These are phyloP conservation scores for Leptopilina myrica DNA, from an alignment of 2,888 invertebrate genomes.

Conservation along the genomic window DNA sequence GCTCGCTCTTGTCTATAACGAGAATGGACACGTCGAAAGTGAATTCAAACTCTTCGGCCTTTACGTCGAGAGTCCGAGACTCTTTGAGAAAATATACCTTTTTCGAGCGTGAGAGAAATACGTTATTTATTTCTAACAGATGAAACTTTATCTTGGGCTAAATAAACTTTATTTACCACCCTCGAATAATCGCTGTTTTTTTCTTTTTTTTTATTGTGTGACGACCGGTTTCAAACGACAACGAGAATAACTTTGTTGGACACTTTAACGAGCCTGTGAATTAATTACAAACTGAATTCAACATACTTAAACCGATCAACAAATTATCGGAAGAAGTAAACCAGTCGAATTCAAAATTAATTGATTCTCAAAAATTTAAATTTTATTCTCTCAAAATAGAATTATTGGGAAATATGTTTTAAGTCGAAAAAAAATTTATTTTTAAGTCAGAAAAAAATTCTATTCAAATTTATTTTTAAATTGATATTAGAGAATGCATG, in stretches of 20 bases:
- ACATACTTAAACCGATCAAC: constrained; percentile 4
- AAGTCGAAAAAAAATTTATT: no score
- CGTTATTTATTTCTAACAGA: constrained; percentile 21
- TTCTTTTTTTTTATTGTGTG: not conserved
- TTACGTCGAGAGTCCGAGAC: no score
- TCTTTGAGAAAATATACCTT: not conserved
- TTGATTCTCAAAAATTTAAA: no score
- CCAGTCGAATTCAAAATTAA: not conserved
- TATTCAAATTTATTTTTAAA: no score
- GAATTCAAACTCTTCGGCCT: constrained; percentile 14
- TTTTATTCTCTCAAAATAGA: no score
- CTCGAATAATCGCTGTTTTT: constrained; percentile 25
- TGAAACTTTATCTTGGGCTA: constrained; percentile 29
- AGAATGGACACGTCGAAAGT: constrained; percentile 1
- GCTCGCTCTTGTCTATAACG: no score
- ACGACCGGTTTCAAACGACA: constrained; percentile 17
- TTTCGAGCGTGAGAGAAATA: constrained; percentile 9
- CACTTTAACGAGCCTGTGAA: constrained; percentile 36
- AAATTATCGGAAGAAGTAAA: constrained; percentile 18
- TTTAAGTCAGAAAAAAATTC: no score
- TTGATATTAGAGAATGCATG: no score
- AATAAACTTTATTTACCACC: constrained; percentile 28
- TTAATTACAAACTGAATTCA: constrained; percentile 16
- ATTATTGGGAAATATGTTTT: no score
- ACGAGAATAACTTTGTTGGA: constrained; percentile 31